These are phyloP conservation scores for Chloebia gouldiae DNA, from an alignment of 2,113 vertebrate species.

Conservation along the genomic window DNA sequence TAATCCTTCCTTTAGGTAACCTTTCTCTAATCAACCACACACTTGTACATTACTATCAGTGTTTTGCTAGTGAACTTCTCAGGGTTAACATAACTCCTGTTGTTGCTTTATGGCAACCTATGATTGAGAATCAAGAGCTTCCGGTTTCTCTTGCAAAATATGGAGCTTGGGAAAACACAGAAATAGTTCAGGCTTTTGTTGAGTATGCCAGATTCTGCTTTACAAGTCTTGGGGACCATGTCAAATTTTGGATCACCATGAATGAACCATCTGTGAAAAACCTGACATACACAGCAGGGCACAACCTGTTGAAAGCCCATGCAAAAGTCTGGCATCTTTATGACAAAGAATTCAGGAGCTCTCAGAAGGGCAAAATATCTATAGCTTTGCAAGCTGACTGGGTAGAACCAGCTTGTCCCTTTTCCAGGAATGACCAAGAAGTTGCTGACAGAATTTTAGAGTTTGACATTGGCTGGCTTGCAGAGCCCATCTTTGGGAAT, in stretches of 20 bases:
- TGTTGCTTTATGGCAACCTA: slow-evolving; percentile 91
- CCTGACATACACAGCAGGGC: slow-evolving; percentile 82
- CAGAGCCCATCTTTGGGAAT: slow-evolving; percentile 90
- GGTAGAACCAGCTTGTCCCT: slow-evolving; percentile 92
- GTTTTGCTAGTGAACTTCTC: slow-evolving; percentile 85
- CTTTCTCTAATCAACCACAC: slow-evolving; percentile 80
- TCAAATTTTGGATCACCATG: slow-evolving; percentile 94
- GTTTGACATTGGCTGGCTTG: slow-evolving; percentile 90
- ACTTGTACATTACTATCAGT: slow-evolving; percentile 87
- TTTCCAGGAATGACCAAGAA: slow-evolving; percentile 82
- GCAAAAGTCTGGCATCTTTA: slow-evolving; percentile 89
- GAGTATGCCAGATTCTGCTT: slow-evolving; percentile 90
- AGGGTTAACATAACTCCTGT: slow-evolving; percentile 87
- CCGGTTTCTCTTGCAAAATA: slow-evolving; percentile 75
- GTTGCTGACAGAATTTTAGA: slow-evolving; percentile 87
- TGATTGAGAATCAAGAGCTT: slow-evolving; percentile 78
- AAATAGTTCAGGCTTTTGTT: slow-evolving; percentile 81
- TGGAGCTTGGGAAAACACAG: slow-evolving; percentile 87
- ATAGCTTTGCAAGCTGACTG: slow-evolving; percentile 91
- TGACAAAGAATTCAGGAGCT: slow-evolving; percentile 79
- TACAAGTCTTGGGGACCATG: slow-evolving; percentile 79
- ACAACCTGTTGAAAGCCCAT: slow-evolving; percentile 90
- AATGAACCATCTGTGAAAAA: slow-evolving; percentile 86
- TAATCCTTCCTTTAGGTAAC: slow-evolving; percentile 83
- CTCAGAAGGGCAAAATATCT: slow-evolving; percentile 87